Evolutionary conservation across 2,888 invertebrate genomes (phyloP), one percentile per base, ranked within the genome.

Genomic region (Synanthedon formicaeformis): DNA sequence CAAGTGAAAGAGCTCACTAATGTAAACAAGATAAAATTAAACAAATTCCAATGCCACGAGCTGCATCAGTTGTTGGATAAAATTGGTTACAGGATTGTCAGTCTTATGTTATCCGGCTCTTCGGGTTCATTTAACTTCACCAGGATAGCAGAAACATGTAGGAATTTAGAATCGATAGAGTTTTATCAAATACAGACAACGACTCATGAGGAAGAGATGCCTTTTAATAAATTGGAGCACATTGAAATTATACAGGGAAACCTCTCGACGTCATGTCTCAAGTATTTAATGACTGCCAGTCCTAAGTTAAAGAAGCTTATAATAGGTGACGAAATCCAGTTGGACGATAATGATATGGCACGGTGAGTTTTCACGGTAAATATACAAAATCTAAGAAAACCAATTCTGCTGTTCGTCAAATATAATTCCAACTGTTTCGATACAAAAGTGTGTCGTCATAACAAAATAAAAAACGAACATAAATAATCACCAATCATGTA

Each of bases 221-320:
- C 90, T 51, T 90, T 92, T 75, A 84, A 88, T 65, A 89, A 88
- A 62, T 71, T 93, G 56, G 89, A 91, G 61, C 91, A 91, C 27
- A 77, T 92, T 50, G 92, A 93, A 71, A 90, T 93, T 52, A 84
- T 92, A 16, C 91, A 92, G 66, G 91, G 92, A 51, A 90, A 91
- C 52, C 76, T 92, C 51, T 86, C 88, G 12, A 77, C 88, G 54
- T 80, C 84, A 0, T 87, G 89, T 55, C 75, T 92, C 5, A 91
- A 89, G 65, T 89, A 89, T 60, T 72, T 92, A 23, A 88, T 92
- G 72, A 90, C 90, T 51, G 87, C 89, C 53, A 83, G 89, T 57
- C 90, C 90, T 4, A 89, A 86, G 49, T 78, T 91, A 8, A 88
- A 89, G 61, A 91, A 90, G 60, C 75, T 92, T 40, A 82, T 92